These are phyloP conservation scores for Antedon mediterranea DNA, from an alignment of 53 echinoderm and acorn worm species.

Conservation along the genomic window DNA sequence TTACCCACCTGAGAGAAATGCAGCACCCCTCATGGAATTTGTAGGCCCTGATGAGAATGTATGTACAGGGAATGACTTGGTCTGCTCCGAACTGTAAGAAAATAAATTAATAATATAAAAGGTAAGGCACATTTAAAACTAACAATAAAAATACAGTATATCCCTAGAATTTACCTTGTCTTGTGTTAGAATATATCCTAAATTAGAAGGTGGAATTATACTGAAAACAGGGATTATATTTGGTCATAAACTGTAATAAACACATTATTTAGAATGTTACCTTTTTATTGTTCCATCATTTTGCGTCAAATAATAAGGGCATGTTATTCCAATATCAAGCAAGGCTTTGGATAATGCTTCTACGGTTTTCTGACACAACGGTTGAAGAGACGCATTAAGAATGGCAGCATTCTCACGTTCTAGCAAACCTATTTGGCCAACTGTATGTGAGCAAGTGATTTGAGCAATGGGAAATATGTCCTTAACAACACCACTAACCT, in stretches of 20 bases:
- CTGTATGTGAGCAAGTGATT: slow-evolving; percentile 55
- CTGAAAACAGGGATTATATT: no score
- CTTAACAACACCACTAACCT: slow-evolving; percentile 50
- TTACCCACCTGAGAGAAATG: slow-evolving; percentile 54
- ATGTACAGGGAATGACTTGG: slow-evolving; percentile 45
- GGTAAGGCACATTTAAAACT: no score
- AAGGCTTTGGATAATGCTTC: slow-evolving; percentile 39
- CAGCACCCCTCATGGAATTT: slow-evolving; percentile 95
- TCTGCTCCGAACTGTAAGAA: slow-evolving; percentile 49
- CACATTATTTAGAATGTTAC: slow-evolving; percentile 16
- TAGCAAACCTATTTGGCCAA: slow-evolving; percentile 66
- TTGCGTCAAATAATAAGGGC: slow-evolving; percentile 81
- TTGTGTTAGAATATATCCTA: no score
- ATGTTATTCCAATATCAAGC: slow-evolving; percentile 38
- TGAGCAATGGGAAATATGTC: slow-evolving; percentile 36
- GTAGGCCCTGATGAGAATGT: slow-evolving; percentile 94
- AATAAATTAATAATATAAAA: no score
- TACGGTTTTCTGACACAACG: slow-evolving; percentile 51
- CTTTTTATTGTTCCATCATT: slow-evolving; percentile 89
- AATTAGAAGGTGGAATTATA: no score
- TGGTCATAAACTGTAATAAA: not conserved
- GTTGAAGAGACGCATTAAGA: slow-evolving; percentile 68
- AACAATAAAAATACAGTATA: no score
- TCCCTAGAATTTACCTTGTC: no score
- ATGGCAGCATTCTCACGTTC: slow-evolving; percentile 90